Evolutionary conservation across 1,140 invertebrate species (phyloP), one percentile per base, ranked within the genome.

Genomic region (Papilio aristodemus): DNA sequence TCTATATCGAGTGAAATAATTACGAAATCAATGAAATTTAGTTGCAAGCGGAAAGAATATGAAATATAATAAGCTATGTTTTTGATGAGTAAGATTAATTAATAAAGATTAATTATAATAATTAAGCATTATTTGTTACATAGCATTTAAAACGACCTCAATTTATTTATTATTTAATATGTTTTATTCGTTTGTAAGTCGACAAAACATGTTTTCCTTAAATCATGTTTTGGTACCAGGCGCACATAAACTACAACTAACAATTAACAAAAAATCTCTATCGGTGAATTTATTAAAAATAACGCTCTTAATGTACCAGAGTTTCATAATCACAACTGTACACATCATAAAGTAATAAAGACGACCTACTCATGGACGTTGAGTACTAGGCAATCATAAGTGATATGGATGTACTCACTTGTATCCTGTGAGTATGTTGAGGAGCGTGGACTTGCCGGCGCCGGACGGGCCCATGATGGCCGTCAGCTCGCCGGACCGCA

Each of bases 371-470:
- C 39, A 37, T 59, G 63, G 19, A 0, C 54, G 6, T 11, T 46
- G 22, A 39, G 54, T 32, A 69, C 50, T 59, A 64, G 59, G 46
- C 43, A 38, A 54, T 67, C 62, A 73, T 69, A 68, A 69, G 64
- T 68, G n/a, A n/a, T 14, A 69, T 43, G 13, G 32, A 67, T 46
- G 10, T 32, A 94, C 94, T 95, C 88, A 96, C 96, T 95, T 96
- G 93, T 97, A 97, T 88, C 96, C 96, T 13, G 96, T 96, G 57
- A 97, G 93, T 77, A 97, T 97, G 77, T 97, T 97, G 70, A 97
- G 93, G n/a, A 97, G 91, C 3, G 97, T 97, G 7, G 96, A 97
- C 91, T 98, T 98, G 70, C 97, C 97, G 68, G 97, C 97, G 17
- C 97, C 97, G 0, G 96, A 97, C 14, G 97, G 97, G n/a, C n/a